Base-by-base conservation (phyloP, 2,797 vertebrate genomes). In the Mormyrus hasselquistii region DNA sequence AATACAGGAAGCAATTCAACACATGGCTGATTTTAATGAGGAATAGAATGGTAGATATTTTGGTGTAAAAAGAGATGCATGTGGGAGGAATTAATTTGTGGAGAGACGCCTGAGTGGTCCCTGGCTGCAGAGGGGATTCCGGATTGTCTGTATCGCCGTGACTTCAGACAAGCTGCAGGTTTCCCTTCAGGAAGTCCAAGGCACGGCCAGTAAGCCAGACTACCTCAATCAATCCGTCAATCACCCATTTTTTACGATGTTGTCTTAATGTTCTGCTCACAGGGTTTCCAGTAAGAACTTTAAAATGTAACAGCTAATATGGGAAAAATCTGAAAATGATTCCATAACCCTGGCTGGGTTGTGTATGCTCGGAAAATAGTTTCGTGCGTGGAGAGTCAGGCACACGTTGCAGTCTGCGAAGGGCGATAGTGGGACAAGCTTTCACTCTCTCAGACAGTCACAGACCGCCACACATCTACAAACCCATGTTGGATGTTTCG, bases 321-420 rank as follows among this genome's bases (percentile, higher is more conserved):
- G 73, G 73, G 85, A 87, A 86, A 87, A 57, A 34, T 87, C 10
- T 25, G 22, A 87, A 87, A 87, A 87, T 41, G 9, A 44, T 79
- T 47, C 34, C 73, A 79, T 44, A n/a, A 79, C 65, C 65, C 65
- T 14, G 29, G 19, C 34, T 44, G 73, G 73, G 7, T 79, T 2
- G 6, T 19, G 16, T n/a, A 19, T 2, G 41, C 73, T 44, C 38
- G 41, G 73, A 79, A 79, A 79, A 79, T 41, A 79, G 73, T 79
- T 79, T 19, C 14, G 38, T 79, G 73, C 19, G 7, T 2, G 7
- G 73, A 47, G 41, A 44, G 16, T 14, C 16, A 79, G 73, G 41
- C 41, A 44, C 5, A 44, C 34, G 19, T 16, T 19, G 38, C 16
- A 19, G 73, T 19, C 73, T n/a, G 19, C 2, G 41, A 47, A 19